A percentile compares a stretch with the other conserved stretches of the same genome.
Evolutionary conservation across 1,140 invertebrate species (phyloP).

Genomic region (Harlomillsia oculata): DNA sequence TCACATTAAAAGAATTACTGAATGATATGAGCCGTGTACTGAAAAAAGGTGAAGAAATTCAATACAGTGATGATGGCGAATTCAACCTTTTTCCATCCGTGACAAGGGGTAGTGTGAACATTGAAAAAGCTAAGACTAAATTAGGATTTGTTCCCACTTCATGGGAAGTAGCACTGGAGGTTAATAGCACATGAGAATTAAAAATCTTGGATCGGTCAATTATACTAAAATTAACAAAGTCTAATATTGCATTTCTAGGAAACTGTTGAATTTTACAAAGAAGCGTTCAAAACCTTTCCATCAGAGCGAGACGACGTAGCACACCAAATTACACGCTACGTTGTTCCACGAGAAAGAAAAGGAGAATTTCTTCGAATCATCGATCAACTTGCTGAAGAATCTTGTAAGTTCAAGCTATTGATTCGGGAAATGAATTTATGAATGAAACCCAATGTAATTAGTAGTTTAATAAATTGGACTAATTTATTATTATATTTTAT

Average conservation of each 20-base stretch:
- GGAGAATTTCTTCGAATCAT: conserved; percentile 27
- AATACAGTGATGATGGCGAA: conserved; percentile 25
- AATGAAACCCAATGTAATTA: too few relatives aligned
- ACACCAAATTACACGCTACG: conserved; percentile 28
- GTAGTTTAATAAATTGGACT: too few relatives aligned
- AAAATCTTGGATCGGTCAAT: background rate
- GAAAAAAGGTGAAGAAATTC: conserved; percentile 20
- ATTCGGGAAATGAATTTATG: too few relatives aligned
- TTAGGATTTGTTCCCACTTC: conserved; percentile 41
- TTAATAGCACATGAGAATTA: background rate
- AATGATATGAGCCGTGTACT: conserved; percentile 36
- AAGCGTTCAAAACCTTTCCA: conserved; percentile 34
- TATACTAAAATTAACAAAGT: background rate
- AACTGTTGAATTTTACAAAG: conserved; percentile 43
- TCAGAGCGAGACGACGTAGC: conserved; percentile 32
- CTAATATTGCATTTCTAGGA: conserved; percentile 25
- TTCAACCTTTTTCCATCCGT: conserved; percentile 44
- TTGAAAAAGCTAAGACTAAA: conserved; percentile 38
- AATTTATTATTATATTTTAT: too few relatives aligned
- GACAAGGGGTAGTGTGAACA: conserved; percentile 40
- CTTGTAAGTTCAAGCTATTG: too few relatives aligned
- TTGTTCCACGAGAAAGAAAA: conserved; percentile 25
- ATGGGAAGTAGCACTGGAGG: conserved; percentile 37
- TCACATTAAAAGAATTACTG: conserved; percentile 34
- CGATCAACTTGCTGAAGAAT: conserved; percentile 14